Evolutionary conservation across 2,888 invertebrate species (phyloP).

Genomic region (Ceramica pisi): DNA sequence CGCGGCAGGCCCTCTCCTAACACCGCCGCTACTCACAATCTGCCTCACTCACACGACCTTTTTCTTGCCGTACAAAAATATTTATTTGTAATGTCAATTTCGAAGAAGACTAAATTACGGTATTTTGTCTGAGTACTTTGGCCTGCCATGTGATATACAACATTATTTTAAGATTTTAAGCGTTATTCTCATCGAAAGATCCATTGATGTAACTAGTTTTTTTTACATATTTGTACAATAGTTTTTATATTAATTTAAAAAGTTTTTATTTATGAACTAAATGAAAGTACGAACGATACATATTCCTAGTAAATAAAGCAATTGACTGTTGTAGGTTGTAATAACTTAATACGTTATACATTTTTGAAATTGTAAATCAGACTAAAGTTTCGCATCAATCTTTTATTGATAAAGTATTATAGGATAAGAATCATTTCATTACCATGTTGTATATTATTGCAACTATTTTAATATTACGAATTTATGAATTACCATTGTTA

Average conservation of each 20-base stretch:
- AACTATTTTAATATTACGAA: constrained; percentile 86
- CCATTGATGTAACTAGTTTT: constrained; percentile 80
- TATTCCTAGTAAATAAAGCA: constrained; percentile 66
- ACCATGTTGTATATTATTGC: constrained; percentile 79
- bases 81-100: constrained; percentile 60
- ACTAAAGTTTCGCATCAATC: constrained; percentile 70
- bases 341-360: constrained; percentile 65
- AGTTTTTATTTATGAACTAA: constrained; percentile 76
- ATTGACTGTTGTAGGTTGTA: constrained; percentile 79
- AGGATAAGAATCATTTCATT: constrained; percentile 80
- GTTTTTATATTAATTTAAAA: constrained; percentile 75
- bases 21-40: constrained; percentile 45
- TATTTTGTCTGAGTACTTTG: constrained; percentile 55
- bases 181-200: constrained; percentile 72
- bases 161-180: constrained; percentile 60
- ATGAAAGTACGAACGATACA: constrained; percentile 71
- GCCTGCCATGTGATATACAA: constrained; percentile 72
- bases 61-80: constrained; percentile 51
- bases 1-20: constrained; percentile 93
- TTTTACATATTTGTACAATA: constrained; percentile 83
- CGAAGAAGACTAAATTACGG: constrained; percentile 54
- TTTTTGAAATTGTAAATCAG: constrained; percentile 69
- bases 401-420: constrained; percentile 82
- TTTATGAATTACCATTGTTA: constrained; percentile 87
- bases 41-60: constrained; percentile 31